A percentile compares a stretch with the other conserved stretches of the same genome.
Evolutionary conservation across 92 coral and sea anemone species (phyloP).

Genomic region (Parazoanthus darwini): DNA sequence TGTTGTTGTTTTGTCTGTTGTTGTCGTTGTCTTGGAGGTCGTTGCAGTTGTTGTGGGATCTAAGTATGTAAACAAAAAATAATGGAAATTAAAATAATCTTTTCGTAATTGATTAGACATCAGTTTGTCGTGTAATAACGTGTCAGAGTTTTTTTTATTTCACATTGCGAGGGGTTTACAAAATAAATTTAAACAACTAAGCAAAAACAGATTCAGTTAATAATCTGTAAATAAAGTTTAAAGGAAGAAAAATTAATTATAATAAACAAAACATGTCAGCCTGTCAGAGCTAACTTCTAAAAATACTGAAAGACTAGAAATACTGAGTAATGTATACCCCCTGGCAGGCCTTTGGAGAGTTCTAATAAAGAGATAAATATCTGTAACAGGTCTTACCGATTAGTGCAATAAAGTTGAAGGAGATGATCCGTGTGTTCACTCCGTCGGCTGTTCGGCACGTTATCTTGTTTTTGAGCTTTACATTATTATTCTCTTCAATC

Average conservation of each 20-base stretch:
- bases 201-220: too few species aligned
- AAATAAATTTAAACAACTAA: too few species aligned
- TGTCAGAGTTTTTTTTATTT: too few species aligned
- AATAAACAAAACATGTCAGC: too few species aligned
- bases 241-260: too few species aligned
- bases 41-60: not conserved
- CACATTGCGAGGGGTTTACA: too few species aligned
- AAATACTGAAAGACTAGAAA: not conserved
- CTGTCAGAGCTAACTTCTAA: too few species aligned
- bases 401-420: constrained; percentile 24
- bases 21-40: not conserved
- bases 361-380: not conserved
- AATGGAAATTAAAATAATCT: too few species aligned
- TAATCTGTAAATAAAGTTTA: too few species aligned
- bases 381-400: not conserved
- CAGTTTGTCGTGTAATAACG: too few species aligned
- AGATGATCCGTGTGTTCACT: not conserved
- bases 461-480: not conserved
- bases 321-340: too few species aligned
- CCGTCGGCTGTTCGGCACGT: constrained; percentile 10
- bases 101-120: too few species aligned
- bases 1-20: not conserved
- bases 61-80: not conserved
- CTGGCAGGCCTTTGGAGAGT: not conserved
- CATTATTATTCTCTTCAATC: not conserved